These are phyloP conservation scores for Austrofundulus limnaeus DNA, from an alignment of 2,113 vertebrate genomes.

Conservation along the genomic window DNA sequence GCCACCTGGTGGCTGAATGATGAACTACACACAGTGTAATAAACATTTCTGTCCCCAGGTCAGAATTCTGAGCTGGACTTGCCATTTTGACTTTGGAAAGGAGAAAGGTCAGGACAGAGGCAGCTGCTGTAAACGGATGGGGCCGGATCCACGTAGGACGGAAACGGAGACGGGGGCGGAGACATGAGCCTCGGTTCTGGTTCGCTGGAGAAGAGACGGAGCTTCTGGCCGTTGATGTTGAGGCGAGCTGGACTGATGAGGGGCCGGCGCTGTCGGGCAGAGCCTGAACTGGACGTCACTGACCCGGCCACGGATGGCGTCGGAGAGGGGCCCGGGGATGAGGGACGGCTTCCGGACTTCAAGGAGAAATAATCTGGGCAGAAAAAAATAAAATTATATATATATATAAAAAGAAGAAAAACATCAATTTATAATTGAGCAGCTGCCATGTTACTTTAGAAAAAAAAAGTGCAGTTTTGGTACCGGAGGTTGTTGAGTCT, in stretches of 20 bases:
- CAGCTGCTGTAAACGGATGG: constrained; percentile 66
- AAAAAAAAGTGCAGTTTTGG: neutral
- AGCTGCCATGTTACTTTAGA: neutral
- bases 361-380: constrained; percentile 87
- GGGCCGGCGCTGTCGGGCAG: constrained; percentile 85
- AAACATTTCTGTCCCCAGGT: neutral
- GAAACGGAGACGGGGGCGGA: constrained; percentile 58
- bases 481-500: constrained; percentile 87
- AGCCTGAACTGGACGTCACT: constrained; percentile 86
- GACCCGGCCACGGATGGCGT: constrained; percentile 88
- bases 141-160: constrained; percentile 65
- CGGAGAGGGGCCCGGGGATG: constrained; percentile 87
- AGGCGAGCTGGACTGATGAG: constrained; percentile 96
- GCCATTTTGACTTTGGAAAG: constrained; percentile 66
- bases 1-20: constrained; percentile 24
- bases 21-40: neutral
- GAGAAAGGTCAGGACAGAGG: constrained; percentile 65
- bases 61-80: neutral
- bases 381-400: neutral
- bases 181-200: constrained; percentile 43
- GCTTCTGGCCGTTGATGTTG: constrained; percentile 87
- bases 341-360: constrained; percentile 80
- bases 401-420: too few species aligned
- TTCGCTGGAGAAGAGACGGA: constrained; percentile 81
- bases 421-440: neutral